Conservation (phyloP, 2,888 invertebrate species). For the Tiphia femorata region DNA sequence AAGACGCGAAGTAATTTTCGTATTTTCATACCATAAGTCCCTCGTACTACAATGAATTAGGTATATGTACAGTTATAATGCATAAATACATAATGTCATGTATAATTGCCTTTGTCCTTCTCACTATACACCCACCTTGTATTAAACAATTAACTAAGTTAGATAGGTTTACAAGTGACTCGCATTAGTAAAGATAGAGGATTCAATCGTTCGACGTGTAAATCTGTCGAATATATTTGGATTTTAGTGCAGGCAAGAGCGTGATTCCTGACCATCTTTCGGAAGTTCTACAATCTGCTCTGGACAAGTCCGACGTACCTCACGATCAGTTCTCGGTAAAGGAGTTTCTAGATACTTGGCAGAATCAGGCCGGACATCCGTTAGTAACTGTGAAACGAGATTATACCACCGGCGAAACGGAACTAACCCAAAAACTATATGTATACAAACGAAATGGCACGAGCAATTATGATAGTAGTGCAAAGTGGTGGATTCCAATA, state of each 20-base stretch:
- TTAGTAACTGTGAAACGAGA: conserved; percentile 19
- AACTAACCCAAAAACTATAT: conserved; percentile 4
- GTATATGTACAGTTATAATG: too few relatives aligned
- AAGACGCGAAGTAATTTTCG: too few relatives aligned
- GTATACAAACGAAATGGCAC: too few relatives aligned
- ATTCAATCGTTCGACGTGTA: too few relatives aligned
- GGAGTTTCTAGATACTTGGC: conserved; percentile 31
- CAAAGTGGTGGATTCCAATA: conserved; percentile 54
- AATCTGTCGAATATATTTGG: conserved; percentile 20
- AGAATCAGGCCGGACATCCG: conserved; percentile 26
- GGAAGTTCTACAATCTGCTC: conserved; percentile 19
- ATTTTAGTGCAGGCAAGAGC: conserved; percentile 12
- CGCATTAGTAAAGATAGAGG: too few relatives aligned
- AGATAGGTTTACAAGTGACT: too few relatives aligned
- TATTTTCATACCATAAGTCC: too few relatives aligned
- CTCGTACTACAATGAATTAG: not conserved
- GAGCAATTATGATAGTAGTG: not conserved
- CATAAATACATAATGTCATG: too few relatives aligned
- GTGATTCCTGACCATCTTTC: conserved; percentile 21
- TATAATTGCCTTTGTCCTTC: too few relatives aligned
- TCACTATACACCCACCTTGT: too few relatives aligned
- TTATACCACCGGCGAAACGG: conserved; percentile 16
- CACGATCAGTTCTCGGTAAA: conserved; percentile 11
- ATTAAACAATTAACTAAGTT: too few relatives aligned
- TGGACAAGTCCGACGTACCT: conserved; percentile 4